phyloP scores from a whole-genome alignment of 92 coral and sea anemone genomes.

The Hydrozoanthus gracilis region DNA sequence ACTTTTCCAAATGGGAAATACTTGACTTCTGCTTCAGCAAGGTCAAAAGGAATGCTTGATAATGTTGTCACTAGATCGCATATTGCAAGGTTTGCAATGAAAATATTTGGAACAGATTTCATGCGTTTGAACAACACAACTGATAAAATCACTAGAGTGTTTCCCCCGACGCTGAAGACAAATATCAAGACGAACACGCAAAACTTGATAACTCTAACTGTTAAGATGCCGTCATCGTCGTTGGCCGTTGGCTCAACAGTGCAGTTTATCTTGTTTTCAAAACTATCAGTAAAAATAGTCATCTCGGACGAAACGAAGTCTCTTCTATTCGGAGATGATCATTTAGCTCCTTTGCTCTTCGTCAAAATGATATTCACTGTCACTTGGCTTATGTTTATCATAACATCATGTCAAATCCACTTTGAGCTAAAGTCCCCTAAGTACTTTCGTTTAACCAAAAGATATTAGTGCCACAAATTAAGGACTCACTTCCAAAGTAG shows the following conservation, averaged over 20 bases:
- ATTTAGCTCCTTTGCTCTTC: background rate
- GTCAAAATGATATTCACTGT: background rate
- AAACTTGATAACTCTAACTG: slow-evolving; percentile 61
- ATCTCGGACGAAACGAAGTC: background rate
- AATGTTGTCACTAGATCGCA: slow-evolving; percentile 90
- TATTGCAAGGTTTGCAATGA: slow-evolving; percentile 90
- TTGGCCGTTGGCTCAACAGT: background rate
- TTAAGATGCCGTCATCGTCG: background rate
- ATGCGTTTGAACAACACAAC: slow-evolving; percentile 72
- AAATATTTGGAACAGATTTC: slow-evolving; percentile 86
- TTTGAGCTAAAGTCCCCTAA: background rate
- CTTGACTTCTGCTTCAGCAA: slow-evolving; percentile 65
- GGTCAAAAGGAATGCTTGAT: slow-evolving; percentile 88
- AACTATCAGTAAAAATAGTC: background rate
- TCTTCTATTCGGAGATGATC: background rate
- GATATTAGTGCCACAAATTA: background rate
- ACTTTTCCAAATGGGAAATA: slow-evolving; percentile 89
- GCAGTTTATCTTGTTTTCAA: background rate
- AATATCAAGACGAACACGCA: slow-evolving; percentile 64
- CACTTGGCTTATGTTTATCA: background rate
- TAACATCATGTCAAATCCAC: background rate
- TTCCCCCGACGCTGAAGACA: slow-evolving; percentile 77
- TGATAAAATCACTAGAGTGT: slow-evolving; percentile 73
- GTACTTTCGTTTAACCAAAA: background rate
- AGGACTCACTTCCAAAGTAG: background rate